Evolutionary conservation across 2,113 vertebrate species (phyloP).

Genomic region (Sebastes fasciatus): DNA sequence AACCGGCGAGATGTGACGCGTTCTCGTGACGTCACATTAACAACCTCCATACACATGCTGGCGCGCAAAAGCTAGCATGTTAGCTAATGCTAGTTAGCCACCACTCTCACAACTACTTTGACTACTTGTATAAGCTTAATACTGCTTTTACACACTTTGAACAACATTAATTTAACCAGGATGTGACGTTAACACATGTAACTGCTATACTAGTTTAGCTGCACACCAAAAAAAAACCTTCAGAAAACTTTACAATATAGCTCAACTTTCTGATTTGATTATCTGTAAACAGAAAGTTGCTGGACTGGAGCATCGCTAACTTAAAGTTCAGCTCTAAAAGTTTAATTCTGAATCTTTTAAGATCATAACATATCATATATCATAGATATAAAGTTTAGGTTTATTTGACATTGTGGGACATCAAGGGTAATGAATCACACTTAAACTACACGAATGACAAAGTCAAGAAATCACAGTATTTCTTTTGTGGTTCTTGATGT

Average conservation of each 20-base stretch:
- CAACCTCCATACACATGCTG: too few species aligned
- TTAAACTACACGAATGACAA: neutral
- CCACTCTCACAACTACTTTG: neutral
- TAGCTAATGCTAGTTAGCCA: slow-evolving; percentile 30
- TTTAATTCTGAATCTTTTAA: neutral
- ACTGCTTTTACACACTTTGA: neutral
- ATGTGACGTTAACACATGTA: neutral
- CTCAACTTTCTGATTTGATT: too few species aligned
- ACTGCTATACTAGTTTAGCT: neutral
- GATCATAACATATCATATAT: neutral
- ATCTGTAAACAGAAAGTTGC: neutral
- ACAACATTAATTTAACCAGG: accelerated
- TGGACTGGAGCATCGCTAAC: neutral
- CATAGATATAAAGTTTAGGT: neutral
- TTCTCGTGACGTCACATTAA: too few species aligned
- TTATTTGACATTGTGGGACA: neutral
- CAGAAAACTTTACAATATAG: neutral
- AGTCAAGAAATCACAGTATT: neutral
- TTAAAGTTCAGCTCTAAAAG: neutral
- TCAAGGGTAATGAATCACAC: too few species aligned
- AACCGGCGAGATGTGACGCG: neutral
- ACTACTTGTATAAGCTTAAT: accelerated
- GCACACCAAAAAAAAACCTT: neutral
- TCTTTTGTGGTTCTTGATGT: neutral
- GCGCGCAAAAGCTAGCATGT: too few species aligned